Percentiles rank a stretch among this genome's conserved stretches.
phyloP scores from a whole-genome alignment of 2,888 invertebrate genomes.

The Drosophila putrida region DNA sequence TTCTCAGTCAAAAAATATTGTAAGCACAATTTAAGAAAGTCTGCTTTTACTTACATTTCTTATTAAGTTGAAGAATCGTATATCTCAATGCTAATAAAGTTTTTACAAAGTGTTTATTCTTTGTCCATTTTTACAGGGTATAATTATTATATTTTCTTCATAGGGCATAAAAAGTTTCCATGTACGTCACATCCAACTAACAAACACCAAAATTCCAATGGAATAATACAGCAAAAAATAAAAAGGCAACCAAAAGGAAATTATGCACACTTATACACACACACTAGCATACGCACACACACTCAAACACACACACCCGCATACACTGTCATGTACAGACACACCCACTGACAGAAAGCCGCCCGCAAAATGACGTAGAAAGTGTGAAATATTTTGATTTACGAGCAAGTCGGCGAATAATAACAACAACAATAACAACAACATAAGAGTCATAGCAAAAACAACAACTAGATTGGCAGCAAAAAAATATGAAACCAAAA shows the following conservation, averaged over 20 bases:
- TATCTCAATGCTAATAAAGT: too few relatives aligned
- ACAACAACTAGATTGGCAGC: neutral
- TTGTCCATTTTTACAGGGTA: neutral
- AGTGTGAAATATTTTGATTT: constrained; percentile 74
- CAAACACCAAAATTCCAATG: constrained; percentile 53
- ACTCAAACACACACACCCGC: neutral
- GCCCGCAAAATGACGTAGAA: constrained; percentile 71
- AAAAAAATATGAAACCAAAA: neutral
- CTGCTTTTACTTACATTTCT: too few relatives aligned
- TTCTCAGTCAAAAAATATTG: too few relatives aligned
- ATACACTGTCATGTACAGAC: constrained; percentile 17
- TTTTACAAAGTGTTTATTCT: too few relatives aligned
- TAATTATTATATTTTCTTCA: constrained; percentile 7
- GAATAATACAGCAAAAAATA: constrained; percentile 35
- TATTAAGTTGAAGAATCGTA: too few relatives aligned
- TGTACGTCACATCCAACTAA: constrained; percentile 61
- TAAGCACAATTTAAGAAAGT: too few relatives aligned
- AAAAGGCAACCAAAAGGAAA: constrained; percentile 27
- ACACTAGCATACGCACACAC: neutral
- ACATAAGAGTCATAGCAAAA: neutral
- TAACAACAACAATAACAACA: constrained; percentile 20
- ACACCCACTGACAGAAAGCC: constrained; percentile 43
- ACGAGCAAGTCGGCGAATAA: constrained; percentile 58
- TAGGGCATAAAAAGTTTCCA: constrained; percentile 30
- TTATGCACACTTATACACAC: constrained; percentile 31